Base-by-base conservation (phyloP, 2,113 vertebrate genomes). In the Clinocottus analis region DNA sequence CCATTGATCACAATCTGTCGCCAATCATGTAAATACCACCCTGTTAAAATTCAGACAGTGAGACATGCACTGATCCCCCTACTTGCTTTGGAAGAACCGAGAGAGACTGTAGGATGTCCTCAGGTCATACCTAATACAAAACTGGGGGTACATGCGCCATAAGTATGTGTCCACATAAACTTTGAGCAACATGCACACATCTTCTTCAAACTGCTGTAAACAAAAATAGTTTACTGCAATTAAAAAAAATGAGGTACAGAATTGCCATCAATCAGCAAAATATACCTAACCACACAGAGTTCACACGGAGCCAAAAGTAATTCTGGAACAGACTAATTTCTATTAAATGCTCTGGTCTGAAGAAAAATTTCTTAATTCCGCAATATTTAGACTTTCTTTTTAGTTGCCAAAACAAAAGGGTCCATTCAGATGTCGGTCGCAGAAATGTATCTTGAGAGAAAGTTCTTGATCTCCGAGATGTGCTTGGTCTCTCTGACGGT, bases 401-500 rank as follows among this genome's bases (percentile, higher is more conserved):
- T 12, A 41, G 39, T 43, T 63, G 7, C 4, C 2, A 0, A 29
- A 35, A 35, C 3, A 2, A 51, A 62, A 45, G 58, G n/a, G 8
- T 76, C 19, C 14, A 19, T 25, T 95, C 83, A 95, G 55, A 83
- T 33, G 35, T 93, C 83, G 3, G 96, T 94, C 55, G 97, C 93
- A 31, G 93, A 88, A 71, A 98, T 94, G 83, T 98, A 97, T 90
- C 95, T 97, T 25, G 67, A 91, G 74, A 99, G 80, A 83, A 97
- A 98, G 79, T 92, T 93, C 72, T 91, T 96, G 83, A 98, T 90
- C 89, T 97, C 96, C 12, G 98, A 97, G 85, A 99, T 91, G 84
- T 99, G 98, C 95, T 98, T 96, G 74, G 95, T 97, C 91, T 99
- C 98, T 80, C 94, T 97, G 92, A 99, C 89, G 41, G 96, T 96